Evolutionary conservation across 2,888 invertebrate genomes (phyloP), one percentile per base, ranked within the genome.

Genomic region (Agonopterix heracliana): DNA sequence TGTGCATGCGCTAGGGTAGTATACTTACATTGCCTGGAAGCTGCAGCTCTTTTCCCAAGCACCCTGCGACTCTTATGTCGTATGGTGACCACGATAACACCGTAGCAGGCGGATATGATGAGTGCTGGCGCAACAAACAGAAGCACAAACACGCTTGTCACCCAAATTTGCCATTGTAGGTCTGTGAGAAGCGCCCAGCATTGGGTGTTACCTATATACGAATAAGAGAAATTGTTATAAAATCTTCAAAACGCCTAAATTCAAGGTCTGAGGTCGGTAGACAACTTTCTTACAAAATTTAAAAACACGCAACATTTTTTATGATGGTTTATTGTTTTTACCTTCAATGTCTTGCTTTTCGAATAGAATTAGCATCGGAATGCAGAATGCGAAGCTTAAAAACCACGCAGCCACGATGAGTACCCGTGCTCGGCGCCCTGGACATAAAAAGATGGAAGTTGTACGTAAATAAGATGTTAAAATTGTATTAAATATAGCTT

Each of bases 21-120:
- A 13, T 36, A 74, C 77, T 74, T 55, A 88, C 88, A 85, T 78
- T 84, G 85, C 47, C 83, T 73, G 0, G 78, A 79, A 1, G 82
- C 78, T 0, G 82, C 79, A 0, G 78, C 75, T 9, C 80, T 62
- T 51, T 79, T 78, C 4, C 89, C 89, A 4, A 89, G 63, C 1
- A 90, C 91, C 45, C 93, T 78, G 53, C 91, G 90, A 60, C 93
- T 93, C 73, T 96, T 96, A 54, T 94, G 93, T 91, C 97, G 95
- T 68, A 98, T 97, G 26, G 97, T 97, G 76, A 93, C 91, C 2
- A 98, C 96, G 61, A 98, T 98, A 57, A 97, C 93, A 5, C 95
- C 93, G 79, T 98, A 98, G 75, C 98, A 98, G 3, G 94, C 94
- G 7, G 95, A 93, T 66, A 98, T 98, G 57, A 96, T 96, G 41